phyloP scores from a whole-genome alignment of 1,140 invertebrate genomes.

The Drosophila nebulosa region DNA sequence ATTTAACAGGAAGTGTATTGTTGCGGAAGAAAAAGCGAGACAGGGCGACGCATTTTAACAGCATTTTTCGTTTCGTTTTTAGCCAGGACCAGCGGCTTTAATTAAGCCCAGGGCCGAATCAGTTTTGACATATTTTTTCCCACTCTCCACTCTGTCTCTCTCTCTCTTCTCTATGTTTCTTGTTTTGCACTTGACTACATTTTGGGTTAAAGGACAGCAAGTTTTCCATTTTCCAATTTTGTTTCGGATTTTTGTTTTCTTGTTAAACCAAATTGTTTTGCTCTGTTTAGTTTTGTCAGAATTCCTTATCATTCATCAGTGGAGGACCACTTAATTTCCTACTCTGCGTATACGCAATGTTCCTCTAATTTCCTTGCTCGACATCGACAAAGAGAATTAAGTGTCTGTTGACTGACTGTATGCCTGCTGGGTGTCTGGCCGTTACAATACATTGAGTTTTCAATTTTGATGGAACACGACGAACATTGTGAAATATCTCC shows the following conservation, averaged over 20 bases:
- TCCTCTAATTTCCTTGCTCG: conserved; percentile 55
- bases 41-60: conserved; percentile 21
- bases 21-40: conserved; percentile 38
- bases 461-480: conserved; percentile 47
- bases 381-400: conserved; percentile 55
- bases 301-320: neutral
- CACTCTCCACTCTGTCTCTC: neutral
- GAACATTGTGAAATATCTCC: conserved; percentile 16
- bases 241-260: no score
- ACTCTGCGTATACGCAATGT: conserved; percentile 43
- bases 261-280: neutral
- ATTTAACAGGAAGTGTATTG: conserved; percentile 43
- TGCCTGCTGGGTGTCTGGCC: conserved; percentile 1
- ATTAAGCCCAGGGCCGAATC: conserved; percentile 40
- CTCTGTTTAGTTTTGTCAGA: neutral
- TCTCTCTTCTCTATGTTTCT: neutral
- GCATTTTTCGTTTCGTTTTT: conserved; percentile 16
- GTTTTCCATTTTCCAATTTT: neutral
- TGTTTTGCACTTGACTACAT: conserved; percentile 48
- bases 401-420: neutral
- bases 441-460: conserved; percentile 48
- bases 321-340: conserved; percentile 45
- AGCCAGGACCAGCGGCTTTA: conserved; percentile 34
- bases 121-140: conserved; percentile 7
- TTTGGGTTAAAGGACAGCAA: conserved; percentile 31